Evolutionary conservation across 2,888 invertebrate genomes (phyloP).

Genomic region (Ochropleura leucogaster): DNA sequence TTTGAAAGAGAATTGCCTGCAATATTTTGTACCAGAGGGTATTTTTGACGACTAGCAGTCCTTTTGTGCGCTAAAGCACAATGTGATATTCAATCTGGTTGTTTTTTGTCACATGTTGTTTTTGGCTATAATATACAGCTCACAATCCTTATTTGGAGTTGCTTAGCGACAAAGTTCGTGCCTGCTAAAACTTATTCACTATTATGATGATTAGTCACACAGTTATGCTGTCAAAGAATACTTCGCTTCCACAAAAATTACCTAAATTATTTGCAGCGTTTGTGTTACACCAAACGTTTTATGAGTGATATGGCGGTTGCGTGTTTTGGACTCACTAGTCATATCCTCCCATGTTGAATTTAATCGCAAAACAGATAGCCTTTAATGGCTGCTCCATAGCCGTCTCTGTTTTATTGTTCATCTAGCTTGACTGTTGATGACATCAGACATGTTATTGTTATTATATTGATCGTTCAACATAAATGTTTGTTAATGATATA

Average conservation of each 20-base stretch:
- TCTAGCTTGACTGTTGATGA: conserved; percentile 63
- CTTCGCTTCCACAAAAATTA: conserved; percentile 30
- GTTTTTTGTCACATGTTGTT: conserved; percentile 9
- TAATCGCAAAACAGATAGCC: conserved; percentile 55
- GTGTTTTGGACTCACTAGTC: conserved; percentile 52
- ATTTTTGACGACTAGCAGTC: background rate
- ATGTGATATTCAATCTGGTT: background rate
- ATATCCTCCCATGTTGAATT: conserved; percentile 49
- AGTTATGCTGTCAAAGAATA: conserved; percentile 6
- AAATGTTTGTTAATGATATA: conserved; percentile 75
- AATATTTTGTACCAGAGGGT: background rate
- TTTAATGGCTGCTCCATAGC: conserved; percentile 43
- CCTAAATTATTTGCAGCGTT: conserved; percentile 20
- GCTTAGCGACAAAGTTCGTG: background rate
- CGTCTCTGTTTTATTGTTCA: conserved; percentile 54
- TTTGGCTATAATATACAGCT: background rate
- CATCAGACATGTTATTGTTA: conserved; percentile 77
- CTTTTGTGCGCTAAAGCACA: conserved; percentile 12
- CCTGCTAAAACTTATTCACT: background rate
- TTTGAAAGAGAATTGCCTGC: background rate
- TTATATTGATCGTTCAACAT: conserved; percentile 71
- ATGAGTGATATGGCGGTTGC: conserved; percentile 53
- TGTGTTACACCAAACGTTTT: conserved; percentile 32
- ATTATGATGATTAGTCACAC: background rate
- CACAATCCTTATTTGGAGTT: background rate